Conservation (phyloP, 2,113 vertebrate species). For the Alethe diademata region DNA sequence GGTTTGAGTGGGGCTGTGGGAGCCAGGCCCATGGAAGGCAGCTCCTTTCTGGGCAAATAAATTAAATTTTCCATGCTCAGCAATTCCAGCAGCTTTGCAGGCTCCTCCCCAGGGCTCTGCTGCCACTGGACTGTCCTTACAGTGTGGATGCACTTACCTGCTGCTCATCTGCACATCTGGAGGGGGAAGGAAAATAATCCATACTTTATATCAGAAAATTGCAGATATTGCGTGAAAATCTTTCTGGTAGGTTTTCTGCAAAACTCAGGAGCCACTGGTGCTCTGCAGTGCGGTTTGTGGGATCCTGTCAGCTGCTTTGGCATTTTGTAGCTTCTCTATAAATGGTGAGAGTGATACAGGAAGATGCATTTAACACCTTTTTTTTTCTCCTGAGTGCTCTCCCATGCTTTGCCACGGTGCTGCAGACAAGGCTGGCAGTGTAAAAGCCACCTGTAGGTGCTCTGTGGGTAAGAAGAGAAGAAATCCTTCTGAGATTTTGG, state of each 20-base stretch:
- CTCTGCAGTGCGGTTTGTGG: slow-evolving; percentile 34
- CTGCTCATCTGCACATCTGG: accelerated
- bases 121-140: background rate
- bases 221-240: background rate
- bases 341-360: background rate
- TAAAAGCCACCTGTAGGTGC: background rate
- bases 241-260: background rate
- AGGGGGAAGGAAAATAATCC: background rate
- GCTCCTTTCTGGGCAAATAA: background rate
- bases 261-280: background rate
- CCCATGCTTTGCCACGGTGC: background rate
- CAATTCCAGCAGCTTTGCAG: background rate
- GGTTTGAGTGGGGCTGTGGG: background rate
- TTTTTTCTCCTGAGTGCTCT: background rate
- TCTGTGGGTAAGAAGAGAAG: background rate
- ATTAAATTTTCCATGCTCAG: background rate
- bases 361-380: background rate
- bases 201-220: background rate
- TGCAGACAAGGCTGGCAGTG: background rate
- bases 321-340: slow-evolving; percentile 22
- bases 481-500: slow-evolving; percentile 15
- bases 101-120: background rate
- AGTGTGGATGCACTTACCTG: accelerated
- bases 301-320: slow-evolving; percentile 37
- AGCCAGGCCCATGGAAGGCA: background rate